A percentile compares a stretch with the other conserved stretches of the same genome.
These are phyloP conservation scores for Oncorhynchus gorbuscha DNA, from an alignment of 2,113 vertebrate species.

Conservation along the genomic window DNA sequence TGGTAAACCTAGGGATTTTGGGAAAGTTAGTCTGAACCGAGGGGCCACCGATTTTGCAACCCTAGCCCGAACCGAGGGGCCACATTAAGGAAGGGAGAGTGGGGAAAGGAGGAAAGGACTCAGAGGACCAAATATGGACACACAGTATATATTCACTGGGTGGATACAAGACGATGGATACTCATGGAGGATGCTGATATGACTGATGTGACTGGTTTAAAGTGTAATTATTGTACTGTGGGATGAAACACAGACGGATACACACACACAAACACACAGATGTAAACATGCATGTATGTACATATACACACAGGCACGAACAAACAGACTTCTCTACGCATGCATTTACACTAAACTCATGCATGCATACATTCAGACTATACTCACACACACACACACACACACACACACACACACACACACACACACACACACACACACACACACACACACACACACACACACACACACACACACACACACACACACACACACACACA, in stretches of 20 bases:
- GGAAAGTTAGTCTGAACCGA: not conserved
- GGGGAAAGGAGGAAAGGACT: too few relatives aligned
- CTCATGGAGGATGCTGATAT: too few relatives aligned
- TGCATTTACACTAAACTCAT: slow-evolving; percentile 27
- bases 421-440: not conserved
- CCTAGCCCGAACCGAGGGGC: not conserved
- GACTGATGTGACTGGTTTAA: too few relatives aligned
- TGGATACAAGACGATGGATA: not conserved
- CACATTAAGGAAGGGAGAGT: too few relatives aligned
- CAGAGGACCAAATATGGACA: too few relatives aligned
- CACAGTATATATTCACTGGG: not conserved
- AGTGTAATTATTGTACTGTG: not conserved
- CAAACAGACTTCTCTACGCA: slow-evolving; percentile 2
- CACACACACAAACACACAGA: slow-evolving; percentile 13
- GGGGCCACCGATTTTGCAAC: too few relatives aligned
- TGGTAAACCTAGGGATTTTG: not conserved
- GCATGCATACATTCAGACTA: slow-evolving; percentile 46
- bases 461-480: not conserved
- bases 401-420: not conserved
- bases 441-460: not conserved
- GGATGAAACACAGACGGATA: not conserved
- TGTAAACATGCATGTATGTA: slow-evolving; percentile 16
- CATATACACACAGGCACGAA: not conserved
- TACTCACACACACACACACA: not conserved
- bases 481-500: not conserved